A percentile compares a stretch with the other conserved stretches of the same genome.
These are phyloP conservation scores for Ciconia nigra DNA, from an alignment of 2,797 vertebrate genomes.

Conservation along the genomic window DNA sequence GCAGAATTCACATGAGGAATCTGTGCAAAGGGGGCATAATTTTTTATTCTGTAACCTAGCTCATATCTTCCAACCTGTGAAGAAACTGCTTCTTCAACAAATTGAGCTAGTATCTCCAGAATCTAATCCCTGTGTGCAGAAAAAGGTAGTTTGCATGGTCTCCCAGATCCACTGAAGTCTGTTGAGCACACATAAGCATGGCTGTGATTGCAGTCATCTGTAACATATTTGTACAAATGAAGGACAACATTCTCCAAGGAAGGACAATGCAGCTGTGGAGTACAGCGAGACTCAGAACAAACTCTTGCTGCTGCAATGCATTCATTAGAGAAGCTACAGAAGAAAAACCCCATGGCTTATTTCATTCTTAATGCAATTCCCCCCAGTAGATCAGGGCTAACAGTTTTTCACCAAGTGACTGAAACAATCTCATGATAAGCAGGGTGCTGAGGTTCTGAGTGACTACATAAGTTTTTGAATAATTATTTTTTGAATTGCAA, in stretches of 20 bases:
- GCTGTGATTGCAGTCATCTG: background rate
- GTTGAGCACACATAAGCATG: accelerated
- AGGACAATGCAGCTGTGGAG: background rate
- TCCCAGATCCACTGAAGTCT: too few relatives aligned
- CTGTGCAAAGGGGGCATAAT: background rate
- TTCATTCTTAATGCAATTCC: background rate
- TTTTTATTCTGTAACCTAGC: background rate
- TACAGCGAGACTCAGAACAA: background rate
- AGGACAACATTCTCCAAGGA: background rate
- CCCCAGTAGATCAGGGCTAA: background rate
- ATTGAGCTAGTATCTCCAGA: background rate
- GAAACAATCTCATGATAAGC: background rate
- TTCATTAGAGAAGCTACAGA: background rate
- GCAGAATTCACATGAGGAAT: background rate
- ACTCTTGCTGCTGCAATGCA: background rate
- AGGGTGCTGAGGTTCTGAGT: background rate
- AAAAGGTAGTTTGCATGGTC: background rate
- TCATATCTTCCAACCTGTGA: background rate
- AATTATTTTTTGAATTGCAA: background rate
- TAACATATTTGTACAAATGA: background rate
- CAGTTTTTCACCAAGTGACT: background rate
- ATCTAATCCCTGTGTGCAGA: background rate
- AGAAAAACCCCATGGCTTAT: background rate
- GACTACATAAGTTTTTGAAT: background rate
- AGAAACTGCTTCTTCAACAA: background rate